A percentile compares a stretch with the other conserved stretches of the same genome.
Evolutionary conservation across 1,140 invertebrate genomes (phyloP).

Genomic region (Hyles vespertilio): DNA sequence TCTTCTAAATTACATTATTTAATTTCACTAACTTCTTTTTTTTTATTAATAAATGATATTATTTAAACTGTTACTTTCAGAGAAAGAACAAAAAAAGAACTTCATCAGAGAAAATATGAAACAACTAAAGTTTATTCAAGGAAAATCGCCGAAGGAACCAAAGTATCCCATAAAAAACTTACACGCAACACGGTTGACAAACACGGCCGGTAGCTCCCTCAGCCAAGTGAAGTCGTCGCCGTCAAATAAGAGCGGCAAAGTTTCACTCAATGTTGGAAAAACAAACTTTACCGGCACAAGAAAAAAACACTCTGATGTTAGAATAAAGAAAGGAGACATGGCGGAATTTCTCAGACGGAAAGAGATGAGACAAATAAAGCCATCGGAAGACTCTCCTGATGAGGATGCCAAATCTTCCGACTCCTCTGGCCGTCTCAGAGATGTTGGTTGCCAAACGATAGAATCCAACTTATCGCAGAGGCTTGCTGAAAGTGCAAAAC

Average conservation of each 20-base stretch:
- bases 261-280: slow-evolving; percentile 45
- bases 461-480: slow-evolving; percentile 59
- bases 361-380: slow-evolving; percentile 44
- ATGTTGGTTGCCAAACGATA: slow-evolving; percentile 63
- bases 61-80: slow-evolving; percentile 41
- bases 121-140: slow-evolving; percentile 75
- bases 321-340: slow-evolving; percentile 69
- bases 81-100: slow-evolving; percentile 75
- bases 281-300: slow-evolving; percentile 35
- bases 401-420: slow-evolving; percentile 44
- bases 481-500: slow-evolving; percentile 51
- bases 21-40: too few species aligned
- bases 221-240: slow-evolving; percentile 58
- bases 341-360: slow-evolving; percentile 64
- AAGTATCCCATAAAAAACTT: slow-evolving; percentile 47
- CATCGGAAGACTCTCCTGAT: slow-evolving; percentile 27
- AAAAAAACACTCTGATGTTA: slow-evolving; percentile 47
- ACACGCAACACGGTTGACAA: slow-evolving; percentile 37
- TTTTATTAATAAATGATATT: too few species aligned
- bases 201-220: slow-evolving; percentile 35
- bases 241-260: slow-evolving; percentile 53
- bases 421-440: slow-evolving; percentile 49
- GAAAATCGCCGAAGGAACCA: slow-evolving; percentile 63
- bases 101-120: slow-evolving; percentile 77
- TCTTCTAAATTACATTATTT: too few species aligned